Evolutionary conservation across 2,888 invertebrate genomes (phyloP).

Genomic region (Omphaloscelis lunosa): DNA sequence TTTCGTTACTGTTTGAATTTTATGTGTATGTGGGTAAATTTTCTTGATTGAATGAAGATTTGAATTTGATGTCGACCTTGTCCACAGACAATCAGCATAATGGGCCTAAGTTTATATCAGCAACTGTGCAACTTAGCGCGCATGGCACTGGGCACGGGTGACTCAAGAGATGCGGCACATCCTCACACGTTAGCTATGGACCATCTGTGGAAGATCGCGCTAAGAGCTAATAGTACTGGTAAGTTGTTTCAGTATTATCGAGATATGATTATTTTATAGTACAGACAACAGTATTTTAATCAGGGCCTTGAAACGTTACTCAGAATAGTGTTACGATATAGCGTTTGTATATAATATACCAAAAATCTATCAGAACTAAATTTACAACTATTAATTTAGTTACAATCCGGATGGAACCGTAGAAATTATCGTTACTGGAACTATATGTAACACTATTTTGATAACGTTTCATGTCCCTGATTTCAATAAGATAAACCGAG

Average conservation of each 20-base stretch:
- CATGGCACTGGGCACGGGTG: conserved; percentile 93
- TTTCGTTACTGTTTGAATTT: not conserved
- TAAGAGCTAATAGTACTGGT: conserved; percentile 96
- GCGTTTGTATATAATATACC: too few species aligned
- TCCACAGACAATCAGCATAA: conserved; percentile 95
- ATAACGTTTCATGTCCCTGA: too few species aligned
- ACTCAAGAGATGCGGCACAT: conserved; percentile 87
- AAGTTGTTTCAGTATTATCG: conserved; percentile 20
- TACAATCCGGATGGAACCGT: too few species aligned
- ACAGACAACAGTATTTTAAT: too few species aligned
- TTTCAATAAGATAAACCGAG: too few species aligned
- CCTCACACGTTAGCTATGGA: conserved; percentile 95
- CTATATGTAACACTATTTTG: too few species aligned
- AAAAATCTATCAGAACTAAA: too few species aligned
- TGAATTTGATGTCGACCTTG: not conserved
- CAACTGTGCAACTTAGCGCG: conserved; percentile 97
- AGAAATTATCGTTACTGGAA: too few species aligned
- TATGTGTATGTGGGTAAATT: not conserved
- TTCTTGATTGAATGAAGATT: not conserved
- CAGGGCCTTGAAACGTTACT: too few species aligned
- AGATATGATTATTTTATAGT: too few species aligned
- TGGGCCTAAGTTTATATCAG: conserved; percentile 97
- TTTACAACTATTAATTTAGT: too few species aligned
- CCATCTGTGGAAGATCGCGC: conserved; percentile 98
- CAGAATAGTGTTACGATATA: too few species aligned